Evolutionary conservation across 2,797 vertebrate genomes (phyloP), one percentile per base, ranked within the genome.

Genomic region (Discoglossus pictus): DNA sequence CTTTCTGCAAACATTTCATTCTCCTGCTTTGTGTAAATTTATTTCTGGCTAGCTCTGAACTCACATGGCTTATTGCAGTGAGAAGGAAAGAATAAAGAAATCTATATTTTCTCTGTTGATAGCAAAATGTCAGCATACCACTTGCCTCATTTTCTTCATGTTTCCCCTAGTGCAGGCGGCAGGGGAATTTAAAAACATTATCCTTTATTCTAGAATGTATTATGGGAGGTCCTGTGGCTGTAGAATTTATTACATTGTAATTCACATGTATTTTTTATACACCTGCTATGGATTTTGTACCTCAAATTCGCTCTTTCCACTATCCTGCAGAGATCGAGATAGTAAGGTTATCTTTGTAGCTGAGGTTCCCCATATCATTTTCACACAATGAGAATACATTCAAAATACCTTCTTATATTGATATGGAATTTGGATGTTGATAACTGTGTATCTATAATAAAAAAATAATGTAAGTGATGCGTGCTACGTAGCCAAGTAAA

Each of bases 201-300:
- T 27, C 17, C 16, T 24, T 34, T 25, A 23, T 54, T 12, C 31
- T 25, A 42, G 18, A 25, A 65, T 27, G 25, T 58, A 55, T n/a
- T 25, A 39, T 21, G 48, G 21, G 15, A 53, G 11, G 10, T 8
- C 20, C 39, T 17, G 15, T 15, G n/a, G 18, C 63, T 25, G 38
- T 31, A 18, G 4, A 48, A 1, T 17, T 48, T 47, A 38, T 36
- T 56, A 40, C 40, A 39, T 58, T n/a, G 6, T 9, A 18, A 27
- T 38, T 46, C 23, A 4, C 12, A 66, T 66, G 2, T 15, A 23
- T 47, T 24, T 20, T 50, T 52, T 21, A 39, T 23, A 44, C 38
- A 64, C 36, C 43, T 66, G 44, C 43, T 46, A 24, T 48, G 24
- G 25, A 35, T 56, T 56, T 44, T 23, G 56, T 65, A 20, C 54